Base-by-base conservation (phyloP, 2,113 vertebrate species). In the Ammodytes marinus region DNA sequence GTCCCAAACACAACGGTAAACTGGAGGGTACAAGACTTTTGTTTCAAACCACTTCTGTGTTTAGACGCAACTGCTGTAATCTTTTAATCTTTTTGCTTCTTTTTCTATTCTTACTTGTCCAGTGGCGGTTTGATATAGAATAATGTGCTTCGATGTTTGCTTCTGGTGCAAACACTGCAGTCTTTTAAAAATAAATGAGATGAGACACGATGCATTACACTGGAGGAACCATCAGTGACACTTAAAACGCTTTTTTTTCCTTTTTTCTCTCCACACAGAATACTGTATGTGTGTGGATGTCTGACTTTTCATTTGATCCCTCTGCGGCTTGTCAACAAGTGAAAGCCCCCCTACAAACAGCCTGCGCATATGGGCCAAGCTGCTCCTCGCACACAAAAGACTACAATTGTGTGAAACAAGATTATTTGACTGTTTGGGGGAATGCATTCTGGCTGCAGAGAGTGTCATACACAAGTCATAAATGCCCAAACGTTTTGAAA, bases 251-350 rank as follows among this genome's bases (percentile, higher is more conserved):
- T 8, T 10, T 69, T 82, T 74, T 66, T 69, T 43, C 46, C 2
- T 10, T 69, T 82, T 74, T 66, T 69, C 50, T 12, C 65, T 43
- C 46, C 2, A 3, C 40, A 60, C 40, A 61, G 65, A 81, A 73
- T 60, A 69, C 27, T 27, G 27, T 27, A 27, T 80, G 42, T 19
- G 61, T 59, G 57, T 65, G 60, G 67, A 77, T 79, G 53, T 88
- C 39, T 76, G 66, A 47, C 63, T 54, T 84, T 73, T 15, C 14
- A 17, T 67, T 83, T 66, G 47, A 52, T 83, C 77, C 77, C 61
- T 76, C 13, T 19, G 77, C 72, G 57, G 45, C 69, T 61, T 59
- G 79, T 84, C 88, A 92, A 84, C 85, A 85, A 79, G 82, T 83
- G 54, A 87, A 69, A 53, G 67, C 85, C 75, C 17, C 45, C 17